Percentiles rank a stretch among this genome's conserved stretches.
These are phyloP conservation scores for Gymnocheta viridis DNA, from an alignment of 2,888 invertebrate species.

Conservation along the genomic window DNA sequence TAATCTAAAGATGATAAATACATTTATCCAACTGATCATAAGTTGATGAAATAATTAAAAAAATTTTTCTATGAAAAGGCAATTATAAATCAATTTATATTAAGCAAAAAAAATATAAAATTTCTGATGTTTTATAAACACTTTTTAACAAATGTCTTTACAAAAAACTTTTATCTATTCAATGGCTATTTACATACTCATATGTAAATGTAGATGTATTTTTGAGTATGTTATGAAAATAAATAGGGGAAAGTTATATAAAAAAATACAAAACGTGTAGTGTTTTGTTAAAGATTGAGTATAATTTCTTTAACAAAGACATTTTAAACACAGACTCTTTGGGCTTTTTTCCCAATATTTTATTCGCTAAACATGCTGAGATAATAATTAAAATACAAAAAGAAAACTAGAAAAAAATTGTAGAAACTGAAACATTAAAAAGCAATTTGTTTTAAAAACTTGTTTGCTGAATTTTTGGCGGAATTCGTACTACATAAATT, in stretches of 20 bases:
- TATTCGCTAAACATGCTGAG: background rate
- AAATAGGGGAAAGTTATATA: background rate
- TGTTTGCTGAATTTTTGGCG: background rate
- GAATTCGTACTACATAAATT: background rate
- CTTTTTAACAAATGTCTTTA: background rate
- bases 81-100: background rate
- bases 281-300: background rate
- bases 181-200: background rate
- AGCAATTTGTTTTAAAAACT: background rate
- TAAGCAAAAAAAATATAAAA: background rate
- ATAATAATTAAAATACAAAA: background rate
- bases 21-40: background rate
- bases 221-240: background rate
- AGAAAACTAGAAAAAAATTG: background rate
- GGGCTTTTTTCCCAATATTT: background rate
- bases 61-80: background rate
- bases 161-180: too few species aligned
- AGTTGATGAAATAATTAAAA: background rate
- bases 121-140: background rate
- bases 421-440: background rate
- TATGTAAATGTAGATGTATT: background rate
- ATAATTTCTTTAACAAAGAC: background rate
- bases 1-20: background rate
- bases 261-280: background rate
- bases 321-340: background rate